phyloP scores from a whole-genome alignment of 1,140 invertebrate species.

The Lasioglossum albipes region DNA sequence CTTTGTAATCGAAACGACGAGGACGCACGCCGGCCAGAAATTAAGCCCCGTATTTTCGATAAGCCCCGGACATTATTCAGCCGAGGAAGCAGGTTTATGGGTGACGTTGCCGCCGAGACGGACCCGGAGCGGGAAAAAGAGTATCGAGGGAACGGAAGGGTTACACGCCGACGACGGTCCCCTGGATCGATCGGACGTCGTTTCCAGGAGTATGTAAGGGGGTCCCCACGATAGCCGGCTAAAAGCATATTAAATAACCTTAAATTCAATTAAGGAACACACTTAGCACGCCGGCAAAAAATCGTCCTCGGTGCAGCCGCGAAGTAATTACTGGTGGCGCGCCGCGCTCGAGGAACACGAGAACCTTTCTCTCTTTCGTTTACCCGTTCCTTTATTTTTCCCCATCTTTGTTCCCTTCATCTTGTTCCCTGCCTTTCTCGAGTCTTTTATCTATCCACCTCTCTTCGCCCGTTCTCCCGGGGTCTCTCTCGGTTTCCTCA shows the following conservation, averaged over 20 bases:
- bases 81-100: conserved; percentile 61
- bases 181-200: conserved; percentile 46
- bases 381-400: background rate
- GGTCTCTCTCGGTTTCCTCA: background rate
- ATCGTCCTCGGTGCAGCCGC: conserved; percentile 64
- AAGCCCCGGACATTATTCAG: conserved; percentile 59
- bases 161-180: background rate
- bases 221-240: conserved; percentile 53
- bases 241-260: conserved; percentile 78
- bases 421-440: background rate
- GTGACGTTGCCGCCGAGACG: conserved; percentile 51
- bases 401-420: background rate
- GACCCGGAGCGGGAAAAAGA: conserved; percentile 18
- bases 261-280: conserved; percentile 79
- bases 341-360: conserved; percentile 18
- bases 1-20: conserved; percentile 60
- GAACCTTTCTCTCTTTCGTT: background rate
- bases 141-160: background rate
- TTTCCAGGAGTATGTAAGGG: conserved; percentile 58
- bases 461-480: background rate
- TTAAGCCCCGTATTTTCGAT: conserved; percentile 62
- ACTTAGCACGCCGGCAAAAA: conserved; percentile 70
- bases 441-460: conserved; percentile 20
- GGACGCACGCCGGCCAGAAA: conserved; percentile 45
- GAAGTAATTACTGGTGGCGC: conserved; percentile 74